These are phyloP conservation scores for Hapalemur alaotrensis DNA, from an alignment of 2,797 vertebrate species.

Conservation along the genomic window DNA sequence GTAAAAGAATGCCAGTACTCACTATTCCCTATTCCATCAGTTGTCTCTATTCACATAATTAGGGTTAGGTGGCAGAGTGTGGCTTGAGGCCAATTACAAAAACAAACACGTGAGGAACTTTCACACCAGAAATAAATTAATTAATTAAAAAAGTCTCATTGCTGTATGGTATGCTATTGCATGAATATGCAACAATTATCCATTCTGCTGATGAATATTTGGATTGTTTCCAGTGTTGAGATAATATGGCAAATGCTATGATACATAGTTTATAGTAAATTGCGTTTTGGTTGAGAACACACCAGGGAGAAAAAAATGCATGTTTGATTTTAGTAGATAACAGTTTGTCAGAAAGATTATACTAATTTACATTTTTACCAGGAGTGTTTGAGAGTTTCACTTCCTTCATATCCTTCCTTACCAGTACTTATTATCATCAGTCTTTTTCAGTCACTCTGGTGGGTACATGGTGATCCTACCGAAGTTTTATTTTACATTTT, in stretches of 20 bases:
- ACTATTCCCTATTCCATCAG: background rate
- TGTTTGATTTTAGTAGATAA: constrained; percentile 8
- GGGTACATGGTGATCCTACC: background rate
- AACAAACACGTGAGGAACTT: background rate
- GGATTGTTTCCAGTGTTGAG: background rate
- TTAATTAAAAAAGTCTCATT: background rate
- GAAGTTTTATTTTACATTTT: background rate
- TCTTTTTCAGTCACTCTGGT: background rate
- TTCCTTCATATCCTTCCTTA: background rate
- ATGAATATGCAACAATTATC: background rate
- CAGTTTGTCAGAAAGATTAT: background rate
- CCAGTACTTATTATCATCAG: background rate
- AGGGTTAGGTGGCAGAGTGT: background rate
- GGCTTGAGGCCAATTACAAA: background rate
- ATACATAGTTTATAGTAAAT: background rate
- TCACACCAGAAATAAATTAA: background rate
- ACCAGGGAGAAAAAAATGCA: background rate
- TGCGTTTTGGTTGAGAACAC: background rate
- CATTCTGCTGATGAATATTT: background rate
- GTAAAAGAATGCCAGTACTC: background rate
- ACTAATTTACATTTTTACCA: background rate
- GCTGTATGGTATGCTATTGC: background rate
- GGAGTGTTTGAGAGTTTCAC: background rate
- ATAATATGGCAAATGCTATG: background rate
- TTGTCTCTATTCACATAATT: background rate